Conservation (phyloP, 2,888 invertebrate genomes). For the Phoenoteleia sp. region DNA sequence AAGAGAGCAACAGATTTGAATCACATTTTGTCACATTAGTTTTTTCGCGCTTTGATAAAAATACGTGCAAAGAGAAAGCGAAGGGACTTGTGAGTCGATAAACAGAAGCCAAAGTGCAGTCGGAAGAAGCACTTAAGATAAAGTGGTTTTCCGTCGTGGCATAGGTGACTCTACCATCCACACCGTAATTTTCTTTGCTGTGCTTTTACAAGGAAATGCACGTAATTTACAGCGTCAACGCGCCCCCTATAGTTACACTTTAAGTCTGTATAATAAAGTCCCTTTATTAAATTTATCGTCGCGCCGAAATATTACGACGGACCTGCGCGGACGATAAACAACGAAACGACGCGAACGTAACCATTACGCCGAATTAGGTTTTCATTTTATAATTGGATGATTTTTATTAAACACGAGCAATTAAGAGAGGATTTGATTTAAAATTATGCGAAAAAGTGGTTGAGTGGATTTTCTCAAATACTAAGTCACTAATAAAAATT, state of each 20-base stretch:
- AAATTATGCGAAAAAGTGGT: too few relatives aligned
- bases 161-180: slow-evolving; percentile 66
- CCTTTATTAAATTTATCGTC: slow-evolving; percentile 70
- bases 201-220: slow-evolving; percentile 70
- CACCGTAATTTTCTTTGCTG: slow-evolving; percentile 71
- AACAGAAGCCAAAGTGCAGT: slow-evolving; percentile 76
- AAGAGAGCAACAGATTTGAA: slow-evolving; percentile 53
- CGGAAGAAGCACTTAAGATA: slow-evolving; percentile 79
- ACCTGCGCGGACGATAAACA: slow-evolving; percentile 45
- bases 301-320: slow-evolving; percentile 51
- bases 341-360: slow-evolving; percentile 16
- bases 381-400: slow-evolving; percentile 27
- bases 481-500: too few relatives aligned
- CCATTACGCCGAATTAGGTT: slow-evolving; percentile 12
- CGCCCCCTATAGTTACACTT: slow-evolving; percentile 48
- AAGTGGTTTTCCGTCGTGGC: slow-evolving; percentile 75
- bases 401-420: not conserved
- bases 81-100: slow-evolving; percentile 77
- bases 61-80: slow-evolving; percentile 69
- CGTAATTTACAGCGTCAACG: slow-evolving; percentile 67
- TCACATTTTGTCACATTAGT: slow-evolving; percentile 70
- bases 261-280: slow-evolving; percentile 61
- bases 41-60: slow-evolving; percentile 53
- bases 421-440: too few relatives aligned
- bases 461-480: too few relatives aligned